A percentile compares a stretch with the other conserved stretches of the same genome.
phyloP scores from a whole-genome alignment of 2,888 invertebrate species.

The Hartigia nigra region DNA sequence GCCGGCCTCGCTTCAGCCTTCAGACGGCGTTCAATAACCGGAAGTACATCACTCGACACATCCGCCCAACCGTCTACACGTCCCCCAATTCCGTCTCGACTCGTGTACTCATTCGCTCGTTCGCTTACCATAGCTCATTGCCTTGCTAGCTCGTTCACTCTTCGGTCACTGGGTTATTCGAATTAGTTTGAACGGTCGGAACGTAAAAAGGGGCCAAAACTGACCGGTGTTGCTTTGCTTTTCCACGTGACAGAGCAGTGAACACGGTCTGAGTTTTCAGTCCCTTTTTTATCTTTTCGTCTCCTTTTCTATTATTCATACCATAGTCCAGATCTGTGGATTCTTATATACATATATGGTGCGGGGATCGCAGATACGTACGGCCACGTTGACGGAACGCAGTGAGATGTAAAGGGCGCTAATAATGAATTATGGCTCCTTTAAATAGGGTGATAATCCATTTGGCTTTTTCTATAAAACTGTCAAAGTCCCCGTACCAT shows the following conservation, averaged over 20 bases:
- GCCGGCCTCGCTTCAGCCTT: slow-evolving; percentile 32
- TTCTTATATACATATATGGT: neutral
- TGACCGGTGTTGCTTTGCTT: neutral
- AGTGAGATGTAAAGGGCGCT: neutral
- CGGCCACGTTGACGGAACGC: neutral
- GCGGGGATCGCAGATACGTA: neutral
- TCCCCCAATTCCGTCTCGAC: slow-evolving; percentile 58
- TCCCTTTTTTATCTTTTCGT: neutral
- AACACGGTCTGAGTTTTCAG: neutral
- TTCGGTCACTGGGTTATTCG: slow-evolving; percentile 12
- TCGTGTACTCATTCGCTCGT: slow-evolving; percentile 14
- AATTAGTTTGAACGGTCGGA: neutral
- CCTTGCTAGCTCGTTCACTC: neutral
- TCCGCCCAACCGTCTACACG: slow-evolving; percentile 61
- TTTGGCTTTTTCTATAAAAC: slow-evolving; percentile 4
- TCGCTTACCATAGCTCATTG: neutral
- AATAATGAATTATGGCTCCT: neutral
- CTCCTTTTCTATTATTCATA: neutral
- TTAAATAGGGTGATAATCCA: slow-evolving; percentile 1
- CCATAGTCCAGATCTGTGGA: neutral
- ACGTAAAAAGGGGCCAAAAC: neutral
- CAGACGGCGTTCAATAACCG: slow-evolving; percentile 59
- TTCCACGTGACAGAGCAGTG: neutral
- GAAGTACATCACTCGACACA: slow-evolving; percentile 63
- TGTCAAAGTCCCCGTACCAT: neutral